Base-by-base conservation (phyloP, 2,888 invertebrate genomes). In the Noctua pronuba region DNA sequence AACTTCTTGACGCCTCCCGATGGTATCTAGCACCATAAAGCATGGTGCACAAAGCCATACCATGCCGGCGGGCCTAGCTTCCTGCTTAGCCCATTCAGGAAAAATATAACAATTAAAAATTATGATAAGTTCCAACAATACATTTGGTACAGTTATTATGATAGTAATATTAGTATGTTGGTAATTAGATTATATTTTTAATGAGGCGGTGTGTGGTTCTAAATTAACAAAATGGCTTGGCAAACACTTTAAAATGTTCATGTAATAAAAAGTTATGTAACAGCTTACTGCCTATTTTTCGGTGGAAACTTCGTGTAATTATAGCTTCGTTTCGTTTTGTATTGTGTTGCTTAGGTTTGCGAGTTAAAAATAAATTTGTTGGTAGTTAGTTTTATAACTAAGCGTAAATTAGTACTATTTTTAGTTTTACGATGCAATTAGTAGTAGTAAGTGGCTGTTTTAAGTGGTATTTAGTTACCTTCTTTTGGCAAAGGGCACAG, bases 11-110 rank as follows among this genome's bases (percentile, higher is more conserved):
- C 85, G 75, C 76, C 55, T 70, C 11, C 16, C 35, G 88, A 88
- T 88, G 68, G 31, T 88, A 88, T 88, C 88, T n/a, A 41, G 46
- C 38, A 65, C 66, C 77, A 88, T 85, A 83, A 88, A 88, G 73
- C 79, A 88, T 79, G 60, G 31, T 38, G 21, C 55, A 83, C 85
- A 88, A 83, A 80, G 83, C 80, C 68, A 79, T 58, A 60, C 67
- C 74, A 85, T 76, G 41, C 77, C 67, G 69, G 21, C 70, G 38
- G 46, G 76, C 58, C 38, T 75, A 75, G 75, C 46, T 86, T 86
- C 87, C 87, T 87, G 88, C 46, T 77, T 69, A 72, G 41, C 49
- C 58, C 31, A 84, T 81, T 82, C 72, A 82, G 68, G 77, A 65
- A 84, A 77, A 74, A 52, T 52, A 41, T 44, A 77, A 79, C 80